Conservation (phyloP, 2,113 vertebrate species). For the Sorex araneus region DNA sequence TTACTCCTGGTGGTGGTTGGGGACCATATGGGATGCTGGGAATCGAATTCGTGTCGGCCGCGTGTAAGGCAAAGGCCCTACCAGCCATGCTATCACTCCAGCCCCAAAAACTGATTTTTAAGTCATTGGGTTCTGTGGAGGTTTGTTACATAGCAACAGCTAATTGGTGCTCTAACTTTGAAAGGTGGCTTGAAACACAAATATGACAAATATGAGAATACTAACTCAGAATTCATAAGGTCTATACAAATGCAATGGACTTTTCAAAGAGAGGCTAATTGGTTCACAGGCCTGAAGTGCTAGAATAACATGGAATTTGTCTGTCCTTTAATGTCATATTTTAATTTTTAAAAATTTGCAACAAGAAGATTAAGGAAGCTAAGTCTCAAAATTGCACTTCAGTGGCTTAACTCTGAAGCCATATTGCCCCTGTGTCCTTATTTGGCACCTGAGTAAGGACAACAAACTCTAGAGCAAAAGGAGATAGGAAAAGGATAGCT, state of each 20-base stretch:
- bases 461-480: constrained; percentile 51
- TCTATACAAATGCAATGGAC: constrained; percentile 24
- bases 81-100: too few relatives aligned
- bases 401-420: constrained; percentile 21
- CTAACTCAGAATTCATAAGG: constrained; percentile 27
- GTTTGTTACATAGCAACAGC: constrained; percentile 12
- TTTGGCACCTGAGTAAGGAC: constrained; percentile 36
- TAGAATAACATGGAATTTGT: constrained; percentile 30
- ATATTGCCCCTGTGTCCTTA: constrained; percentile 1
- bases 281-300: neutral
- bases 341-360: neutral
- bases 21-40: too few relatives aligned
- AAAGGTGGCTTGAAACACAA: neutral
- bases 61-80: too few relatives aligned
- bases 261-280: constrained; percentile 24
- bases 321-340: constrained; percentile 8
- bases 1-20: too few relatives aligned
- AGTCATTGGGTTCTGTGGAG: constrained; percentile 15
- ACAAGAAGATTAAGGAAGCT: neutral
- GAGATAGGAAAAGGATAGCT: constrained; percentile 26
- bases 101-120: too few relatives aligned
- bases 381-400: constrained; percentile 1
- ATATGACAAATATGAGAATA: neutral
- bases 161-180: neutral
- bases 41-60: too few relatives aligned